Evolutionary conservation across 2,888 invertebrate species (phyloP).

Genomic region (Leucozona laternaria): DNA sequence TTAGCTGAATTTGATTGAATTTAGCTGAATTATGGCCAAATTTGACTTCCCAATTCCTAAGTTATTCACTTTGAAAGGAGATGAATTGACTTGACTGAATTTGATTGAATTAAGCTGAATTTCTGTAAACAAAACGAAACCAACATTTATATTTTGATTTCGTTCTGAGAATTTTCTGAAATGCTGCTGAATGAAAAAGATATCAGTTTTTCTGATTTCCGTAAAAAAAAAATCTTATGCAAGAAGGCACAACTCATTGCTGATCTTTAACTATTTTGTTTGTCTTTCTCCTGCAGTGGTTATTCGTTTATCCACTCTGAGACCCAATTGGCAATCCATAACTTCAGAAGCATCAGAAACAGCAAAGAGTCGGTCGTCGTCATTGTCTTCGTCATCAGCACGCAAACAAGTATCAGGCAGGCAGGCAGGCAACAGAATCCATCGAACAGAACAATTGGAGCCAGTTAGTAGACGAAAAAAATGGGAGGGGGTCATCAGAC

Average conservation of each 20-base stretch:
- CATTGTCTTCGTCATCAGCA: constrained; percentile 62
- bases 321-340: constrained; percentile 65
- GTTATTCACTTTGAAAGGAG: too few relatives aligned
- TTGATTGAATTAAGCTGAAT: background rate
- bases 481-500: constrained; percentile 40
- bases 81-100: background rate
- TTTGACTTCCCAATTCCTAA: too few relatives aligned
- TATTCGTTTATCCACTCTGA: constrained; percentile 48
- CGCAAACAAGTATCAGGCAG: constrained; percentile 35
- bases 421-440: constrained; percentile 37
- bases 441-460: constrained; percentile 72
- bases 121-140: too few relatives aligned
- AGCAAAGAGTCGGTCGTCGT: constrained; percentile 33
- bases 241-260: background rate
- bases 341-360: constrained; percentile 52
- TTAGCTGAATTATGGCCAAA: too few relatives aligned
- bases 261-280: background rate
- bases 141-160: too few relatives aligned
- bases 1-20: background rate
- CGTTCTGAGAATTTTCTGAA: background rate
- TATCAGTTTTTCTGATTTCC: background rate
- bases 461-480: constrained; percentile 70
- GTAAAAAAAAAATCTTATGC: background rate
- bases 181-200: background rate
- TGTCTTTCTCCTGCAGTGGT: background rate